phyloP scores from a whole-genome alignment of 2,797 vertebrate genomes.

The Leuciscus waleckii region DNA sequence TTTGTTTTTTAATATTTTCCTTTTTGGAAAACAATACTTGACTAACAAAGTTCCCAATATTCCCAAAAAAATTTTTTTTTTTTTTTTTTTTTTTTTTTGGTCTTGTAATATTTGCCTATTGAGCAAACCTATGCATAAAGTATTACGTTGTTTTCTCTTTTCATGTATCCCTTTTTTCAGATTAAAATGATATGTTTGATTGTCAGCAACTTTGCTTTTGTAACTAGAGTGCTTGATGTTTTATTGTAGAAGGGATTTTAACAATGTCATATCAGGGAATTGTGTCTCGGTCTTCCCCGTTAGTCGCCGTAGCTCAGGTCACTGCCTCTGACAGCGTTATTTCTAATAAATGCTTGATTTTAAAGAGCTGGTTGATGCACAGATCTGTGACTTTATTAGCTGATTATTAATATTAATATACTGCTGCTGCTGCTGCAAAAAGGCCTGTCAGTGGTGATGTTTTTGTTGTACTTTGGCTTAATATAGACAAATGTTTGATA shows the following conservation, averaged over 20 bases:
- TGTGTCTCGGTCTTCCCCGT: conserved; percentile 72
- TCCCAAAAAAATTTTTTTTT: background rate
- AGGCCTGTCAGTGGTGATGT: conserved; percentile 68
- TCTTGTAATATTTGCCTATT: background rate
- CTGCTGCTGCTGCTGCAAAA: conserved; percentile 45
- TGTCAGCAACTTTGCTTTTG: background rate
- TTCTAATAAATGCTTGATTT: conserved; percentile 49
- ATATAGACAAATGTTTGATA: conserved; percentile 80
- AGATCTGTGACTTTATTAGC: conserved; percentile 18
- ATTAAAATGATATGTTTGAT: conserved; percentile 12
- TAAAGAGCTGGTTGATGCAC: conserved; percentile 13
- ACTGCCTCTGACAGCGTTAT: conserved; percentile 58
- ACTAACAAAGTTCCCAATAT: background rate
- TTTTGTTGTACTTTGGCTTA: conserved; percentile 73
- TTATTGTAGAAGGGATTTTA: conserved; percentile 75
- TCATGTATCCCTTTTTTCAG: background rate
- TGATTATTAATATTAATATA: conserved; percentile 50
- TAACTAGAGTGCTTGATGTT: conserved; percentile 49
- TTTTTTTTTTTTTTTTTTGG: background rate
- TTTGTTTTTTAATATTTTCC: background rate
- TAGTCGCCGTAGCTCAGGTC: conserved; percentile 79
- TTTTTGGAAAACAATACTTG: no score
- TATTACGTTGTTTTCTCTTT: background rate
- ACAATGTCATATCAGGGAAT: conserved; percentile 76
- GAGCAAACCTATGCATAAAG: background rate